Base-by-base conservation (phyloP, 2,888 invertebrate genomes). In the Dolichopus griseipennis region DNA sequence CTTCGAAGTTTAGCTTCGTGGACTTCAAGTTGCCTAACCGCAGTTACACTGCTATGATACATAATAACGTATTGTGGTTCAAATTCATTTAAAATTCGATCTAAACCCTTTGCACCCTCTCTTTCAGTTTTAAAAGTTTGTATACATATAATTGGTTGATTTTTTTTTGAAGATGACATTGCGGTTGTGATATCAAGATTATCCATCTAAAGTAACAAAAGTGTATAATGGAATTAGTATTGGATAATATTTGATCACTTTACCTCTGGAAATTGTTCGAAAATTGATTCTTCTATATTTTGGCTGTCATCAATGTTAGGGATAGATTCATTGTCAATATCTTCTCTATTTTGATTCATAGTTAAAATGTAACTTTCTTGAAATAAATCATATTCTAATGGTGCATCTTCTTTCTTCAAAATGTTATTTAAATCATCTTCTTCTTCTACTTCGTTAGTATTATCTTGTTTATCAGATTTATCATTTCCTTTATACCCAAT, bases 11-110 rank as follows among this genome's bases (percentile, higher is more conserved):
- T 84, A 34, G 87, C 85, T 77, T 89, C 92, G 76, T 87, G 93
- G 71, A 94, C 86, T 84, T 98, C 98, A 69, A 98, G 86, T 80
- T 95, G 93, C 33, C 98, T 83, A 10, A 97, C 90, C 27, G 93
- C 90, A 0, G 91, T 86, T 72, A 97, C 87, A 76, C 96, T 94
- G 67, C 89, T 87, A 76, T 95, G 93, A 80, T 97, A 97, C 83
- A 98, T 85, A 41, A 98, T 85, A 1, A 98, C 87, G 80, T 90
- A 94, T 73, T 87, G 87, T 0, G 98, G 97, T 65, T 85, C 83
- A 7, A 90, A 76, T 63, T 87, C 85, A 64, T 87, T 83, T 67
- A 96, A 81, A 12, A 88, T 87, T 68, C 85, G 84, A 72, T 90
- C 88, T 37, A 96, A 80, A 1, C 89, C 89, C 78, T 91, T 87